Base-by-base conservation (phyloP, 2,888 invertebrate genomes). In the Petrophora chlorosata region DNA sequence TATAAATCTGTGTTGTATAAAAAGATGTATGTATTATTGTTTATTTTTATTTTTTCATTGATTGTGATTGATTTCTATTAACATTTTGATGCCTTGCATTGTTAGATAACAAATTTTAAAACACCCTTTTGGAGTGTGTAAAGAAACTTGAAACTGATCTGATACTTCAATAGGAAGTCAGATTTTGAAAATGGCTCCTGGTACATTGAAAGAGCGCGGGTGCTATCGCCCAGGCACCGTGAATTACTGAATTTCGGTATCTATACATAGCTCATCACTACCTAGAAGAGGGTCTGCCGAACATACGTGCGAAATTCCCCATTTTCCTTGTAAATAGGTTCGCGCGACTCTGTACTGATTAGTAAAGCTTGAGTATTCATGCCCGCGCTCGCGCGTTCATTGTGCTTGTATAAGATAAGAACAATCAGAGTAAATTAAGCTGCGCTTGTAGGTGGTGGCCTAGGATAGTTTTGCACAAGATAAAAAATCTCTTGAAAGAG, bases 381-480 rank as follows among this genome's bases (percentile, higher is more conserved):
- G n/a, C 4, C 8, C 15, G 17, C 32, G n/a, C 16, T 4, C 12
- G 30, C 30, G 5, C n/a, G 9, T 29, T 29, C 12, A 7, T 15
- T 19, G 33, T 9, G 5, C 7, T 36, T 9, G 16, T 35, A 42
- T 16, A 19, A 46, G 38, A 42, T 22, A 19, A 12, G 52, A 51
- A 53, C 56, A 57, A 60, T 55, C 50, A 53, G 45, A 51, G 54
- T 60, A 56, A 59, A 60, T 51, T 45, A 51, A 47, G 60, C 54
- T 61, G 61, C 46, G 61, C 63, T 66, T 66, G 46, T 59, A 61
- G 77, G 77, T 81, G 79, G 73, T 69, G 82, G 83, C 75, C 74
- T 81, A 83, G 67, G 29, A 41, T 61, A 61, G 45, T 63, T 61
- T 68, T 77, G 82, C 80, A 82, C 82, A 79, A 80, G 71, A 43